Evolutionary conservation across 2,797 vertebrate genomes (phyloP).

Genomic region (Fundulus diaphanus): DNA sequence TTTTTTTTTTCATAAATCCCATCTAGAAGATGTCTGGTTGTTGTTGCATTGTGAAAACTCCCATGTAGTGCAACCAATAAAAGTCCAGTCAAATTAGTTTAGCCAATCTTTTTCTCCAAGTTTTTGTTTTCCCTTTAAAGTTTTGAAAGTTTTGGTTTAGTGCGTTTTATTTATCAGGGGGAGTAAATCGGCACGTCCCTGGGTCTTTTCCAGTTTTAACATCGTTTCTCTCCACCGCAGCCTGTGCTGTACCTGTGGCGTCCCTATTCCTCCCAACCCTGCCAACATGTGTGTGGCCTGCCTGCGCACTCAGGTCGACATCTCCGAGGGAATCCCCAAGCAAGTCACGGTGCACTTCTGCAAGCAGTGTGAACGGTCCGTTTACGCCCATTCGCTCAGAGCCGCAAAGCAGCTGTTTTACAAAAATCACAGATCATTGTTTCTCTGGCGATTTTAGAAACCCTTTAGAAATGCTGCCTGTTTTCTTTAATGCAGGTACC

Average conservation of each 20-base stretch:
- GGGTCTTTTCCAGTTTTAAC: background rate
- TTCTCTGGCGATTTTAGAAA: background rate
- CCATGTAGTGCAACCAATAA: background rate
- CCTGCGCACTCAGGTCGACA: conserved; percentile 92
- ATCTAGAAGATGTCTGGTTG: background rate
- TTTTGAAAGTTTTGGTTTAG: background rate
- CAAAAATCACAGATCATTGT: background rate
- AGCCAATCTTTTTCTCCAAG: background rate
- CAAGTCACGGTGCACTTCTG: conserved; percentile 93
- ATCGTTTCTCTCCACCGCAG: conserved; percentile 63
- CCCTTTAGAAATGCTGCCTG: background rate
- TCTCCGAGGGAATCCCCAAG: conserved; percentile 97
- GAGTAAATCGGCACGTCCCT: background rate
- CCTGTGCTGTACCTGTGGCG: conserved; percentile 94
- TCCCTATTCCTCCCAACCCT: conserved; percentile 92
- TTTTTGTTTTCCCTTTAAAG: no score
- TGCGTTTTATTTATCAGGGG: no score
- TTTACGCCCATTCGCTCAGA: background rate
- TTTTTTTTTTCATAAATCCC: no score
- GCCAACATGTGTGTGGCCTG: conserved; percentile 97
- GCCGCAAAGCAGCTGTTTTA: background rate
- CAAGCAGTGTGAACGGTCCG: conserved; percentile 95
- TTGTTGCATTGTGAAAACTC: background rate
- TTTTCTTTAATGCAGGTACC: conserved; percentile 81
- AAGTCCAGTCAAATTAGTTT: background rate